Evolutionary conservation across 2,113 vertebrate species (phyloP), one percentile per base, ranked within the genome.

Genomic region (Prietella phreatophila): DNA sequence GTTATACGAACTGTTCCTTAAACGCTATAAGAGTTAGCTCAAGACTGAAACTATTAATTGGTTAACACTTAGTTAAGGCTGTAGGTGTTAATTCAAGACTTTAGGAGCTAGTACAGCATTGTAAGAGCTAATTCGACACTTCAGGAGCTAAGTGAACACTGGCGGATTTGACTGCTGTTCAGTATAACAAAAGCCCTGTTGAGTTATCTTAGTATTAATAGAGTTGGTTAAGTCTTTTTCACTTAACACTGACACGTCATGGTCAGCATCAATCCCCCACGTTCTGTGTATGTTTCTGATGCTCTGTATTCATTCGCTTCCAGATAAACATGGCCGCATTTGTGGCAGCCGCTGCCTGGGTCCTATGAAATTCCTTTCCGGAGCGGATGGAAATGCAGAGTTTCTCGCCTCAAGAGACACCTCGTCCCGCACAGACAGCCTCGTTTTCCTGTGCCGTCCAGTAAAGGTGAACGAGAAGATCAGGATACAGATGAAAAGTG

Each of bases 311-410:
- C 3, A 47, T 73, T 79, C 5, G 4, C 27, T 83, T 53, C 6
- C 47, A 84, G 39, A 86, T 39, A 86, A 88, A 33, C 73, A 86
- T 50, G 76, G 60, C 14, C 85, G 87, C 25, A 22, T 58, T n/a
- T 90, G 89, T 50, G 87, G 87, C 15, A 84, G 87, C 15, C 87
- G 82, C 60, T 90, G 89, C 71, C 85, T 90, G 63, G 89, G 89
- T 42, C 89, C 89, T 1, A 88, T 90, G 83, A 84, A 69, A 42
- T 90, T 90, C 56, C 82, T 36, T n/a, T 13, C 17, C 10, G 65
- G 80, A n/a, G 19, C 55, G 56, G 81, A 78, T 14, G 89, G 87
- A 30, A 39, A 61, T 2, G 13, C 55, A 50, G 36, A 67, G 13
- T 17, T 4, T 47, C 47, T 88, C 5, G 81, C 89, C 19, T 87